Evolutionary conservation across 2,113 vertebrate species (phyloP).

Genomic region (Patagioenas fasciata): DNA sequence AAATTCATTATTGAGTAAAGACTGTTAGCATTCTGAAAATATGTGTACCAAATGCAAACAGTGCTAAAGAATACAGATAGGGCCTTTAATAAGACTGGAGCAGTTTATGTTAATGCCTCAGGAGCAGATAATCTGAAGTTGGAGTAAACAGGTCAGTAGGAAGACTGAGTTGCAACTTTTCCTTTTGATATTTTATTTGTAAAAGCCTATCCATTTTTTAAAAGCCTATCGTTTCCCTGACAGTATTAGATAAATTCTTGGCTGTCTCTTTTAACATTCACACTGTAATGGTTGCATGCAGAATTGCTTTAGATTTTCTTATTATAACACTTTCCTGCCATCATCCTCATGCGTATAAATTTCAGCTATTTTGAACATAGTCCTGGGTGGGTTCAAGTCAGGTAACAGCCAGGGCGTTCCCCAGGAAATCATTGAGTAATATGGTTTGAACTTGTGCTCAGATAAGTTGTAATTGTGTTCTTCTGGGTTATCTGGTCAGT

Average conservation of each 20-base stretch:
- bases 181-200: not conserved
- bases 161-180: constrained; percentile 12
- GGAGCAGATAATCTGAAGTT: constrained; percentile 21
- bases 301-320: constrained; percentile 6
- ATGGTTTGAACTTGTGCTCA: not conserved
- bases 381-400: not conserved
- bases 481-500: not conserved
- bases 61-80: constrained; percentile 13
- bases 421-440: not conserved
- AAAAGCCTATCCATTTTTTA: not conserved
- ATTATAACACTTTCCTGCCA: not conserved
- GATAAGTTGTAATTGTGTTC: not conserved
- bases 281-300: not conserved
- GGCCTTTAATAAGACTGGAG: not conserved
- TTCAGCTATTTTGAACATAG: not conserved
- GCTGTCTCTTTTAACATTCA: not conserved
- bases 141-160: not conserved
- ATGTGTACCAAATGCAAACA: not conserved
- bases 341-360: not conserved
- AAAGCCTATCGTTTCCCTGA: constrained; percentile 6
- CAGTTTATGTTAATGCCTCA: constrained; percentile 19
- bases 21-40: constrained; percentile 16
- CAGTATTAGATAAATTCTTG: not conserved
- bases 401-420: not conserved
- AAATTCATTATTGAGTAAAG: constrained; percentile 37